phyloP scores from a whole-genome alignment of 2,113 vertebrate genomes.

The Erythrolamprus reginae region DNA sequence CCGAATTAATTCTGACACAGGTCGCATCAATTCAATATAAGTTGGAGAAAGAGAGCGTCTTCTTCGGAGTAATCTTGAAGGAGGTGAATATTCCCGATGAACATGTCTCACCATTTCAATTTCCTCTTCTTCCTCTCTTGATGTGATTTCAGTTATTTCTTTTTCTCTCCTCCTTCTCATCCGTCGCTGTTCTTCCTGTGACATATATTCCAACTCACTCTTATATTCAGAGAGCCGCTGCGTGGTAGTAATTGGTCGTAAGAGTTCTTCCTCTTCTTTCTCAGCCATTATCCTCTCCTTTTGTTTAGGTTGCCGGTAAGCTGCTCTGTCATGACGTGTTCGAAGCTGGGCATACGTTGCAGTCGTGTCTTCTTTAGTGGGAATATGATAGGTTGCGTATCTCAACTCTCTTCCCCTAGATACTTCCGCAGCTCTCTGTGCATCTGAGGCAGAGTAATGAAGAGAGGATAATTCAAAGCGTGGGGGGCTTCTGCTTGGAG shows the following conservation, averaged over 20 bases:
- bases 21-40: slow-evolving; percentile 90
- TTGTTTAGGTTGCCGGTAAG: slow-evolving; percentile 78
- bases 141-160: slow-evolving; percentile 69
- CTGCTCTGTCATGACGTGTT: slow-evolving; percentile 82
- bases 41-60: slow-evolving; percentile 93
- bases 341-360: slow-evolving; percentile 85
- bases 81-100: slow-evolving; percentile 70
- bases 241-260: slow-evolving; percentile 78
- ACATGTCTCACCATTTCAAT: slow-evolving; percentile 72
- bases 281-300: slow-evolving; percentile 86
- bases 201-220: slow-evolving; percentile 84
- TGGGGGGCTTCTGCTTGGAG: slow-evolving; percentile 88
- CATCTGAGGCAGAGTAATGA: slow-evolving; percentile 76
- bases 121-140: slow-evolving; percentile 70
- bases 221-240: slow-evolving; percentile 83
- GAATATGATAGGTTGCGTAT: slow-evolving; percentile 87
- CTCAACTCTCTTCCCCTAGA: slow-evolving; percentile 70
- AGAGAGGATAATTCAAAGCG: slow-evolving; percentile 89
- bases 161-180: slow-evolving; percentile 74
- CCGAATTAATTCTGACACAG: slow-evolving; percentile 83
- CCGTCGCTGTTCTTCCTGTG: slow-evolving; percentile 82
- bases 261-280: slow-evolving; percentile 89
- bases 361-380: slow-evolving; percentile 83
- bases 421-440: slow-evolving; percentile 72
- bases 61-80: slow-evolving; percentile 79